Evolutionary conservation across 2,797 vertebrate genomes (phyloP).

Genomic region (Siniperca obscura): DNA sequence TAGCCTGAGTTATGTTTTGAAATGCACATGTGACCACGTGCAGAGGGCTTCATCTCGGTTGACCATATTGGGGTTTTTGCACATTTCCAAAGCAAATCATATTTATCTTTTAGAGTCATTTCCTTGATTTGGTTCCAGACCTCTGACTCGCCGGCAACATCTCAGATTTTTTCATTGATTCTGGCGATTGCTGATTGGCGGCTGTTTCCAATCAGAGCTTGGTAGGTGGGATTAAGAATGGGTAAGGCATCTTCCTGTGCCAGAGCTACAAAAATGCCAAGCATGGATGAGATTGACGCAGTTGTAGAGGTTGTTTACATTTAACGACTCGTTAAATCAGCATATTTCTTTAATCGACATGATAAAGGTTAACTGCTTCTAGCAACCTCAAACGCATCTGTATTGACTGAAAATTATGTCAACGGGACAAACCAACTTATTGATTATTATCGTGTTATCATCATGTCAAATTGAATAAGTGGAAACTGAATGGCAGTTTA

Average conservation of each 20-base stretch:
- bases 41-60: no score
- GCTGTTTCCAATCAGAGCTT: neutral
- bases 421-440: no score
- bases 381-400: no score
- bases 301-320: neutral
- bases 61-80: neutral
- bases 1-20: constrained; percentile 64
- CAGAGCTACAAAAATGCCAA: neutral
- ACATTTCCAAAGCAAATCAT: neutral
- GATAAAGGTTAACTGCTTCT: neutral
- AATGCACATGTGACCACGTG: no score
- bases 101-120: neutral
- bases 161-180: neutral
- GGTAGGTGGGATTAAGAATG: neutral
- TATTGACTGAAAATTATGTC: no score
- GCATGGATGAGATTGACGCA: neutral
- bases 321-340: neutral
- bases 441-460: no score
- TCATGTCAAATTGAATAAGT: neutral
- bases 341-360: neutral
- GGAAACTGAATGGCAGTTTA: neutral
- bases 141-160: neutral
- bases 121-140: neutral
- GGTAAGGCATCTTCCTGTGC: neutral
- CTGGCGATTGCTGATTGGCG: neutral